A percentile compares a stretch with the other conserved stretches of the same genome.
Conservation (phyloP, 2,888 invertebrate genomes). For the Drosophila histrio region DNA sequence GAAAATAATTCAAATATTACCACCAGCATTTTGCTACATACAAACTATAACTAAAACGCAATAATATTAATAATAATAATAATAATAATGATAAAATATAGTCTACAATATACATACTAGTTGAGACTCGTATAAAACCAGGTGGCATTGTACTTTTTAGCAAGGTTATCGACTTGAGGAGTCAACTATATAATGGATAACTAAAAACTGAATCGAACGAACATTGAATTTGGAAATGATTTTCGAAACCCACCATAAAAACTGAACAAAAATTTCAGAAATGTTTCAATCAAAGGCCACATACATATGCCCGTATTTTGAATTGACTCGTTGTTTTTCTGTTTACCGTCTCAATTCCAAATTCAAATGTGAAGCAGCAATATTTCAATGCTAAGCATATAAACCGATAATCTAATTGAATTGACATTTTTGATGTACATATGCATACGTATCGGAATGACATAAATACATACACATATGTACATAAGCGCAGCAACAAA, state of each 20-base stretch:
- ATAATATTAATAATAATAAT: slow-evolving; percentile 52
- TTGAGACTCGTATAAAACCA: slow-evolving; percentile 27
- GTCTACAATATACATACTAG: slow-evolving; percentile 42
- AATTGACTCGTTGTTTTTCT: slow-evolving; percentile 1
- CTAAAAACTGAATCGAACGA: slow-evolving; percentile 18
- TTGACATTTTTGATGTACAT: slow-evolving; percentile 47
- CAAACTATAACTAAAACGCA: slow-evolving; percentile 61
- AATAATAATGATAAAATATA: slow-evolving; percentile 35
- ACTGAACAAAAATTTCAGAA: slow-evolving; percentile 21
- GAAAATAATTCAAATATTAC: slow-evolving; percentile 67
- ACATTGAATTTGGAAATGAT: slow-evolving; percentile 62
- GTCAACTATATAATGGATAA: slow-evolving; percentile 23
- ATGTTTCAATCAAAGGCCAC: slow-evolving; percentile 11
- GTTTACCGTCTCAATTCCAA: slow-evolving; percentile 27
- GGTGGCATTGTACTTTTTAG: slow-evolving; percentile 34
- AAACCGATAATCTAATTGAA: slow-evolving; percentile 15
- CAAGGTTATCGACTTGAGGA: slow-evolving; percentile 39
- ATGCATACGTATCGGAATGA: slow-evolving; percentile 41
- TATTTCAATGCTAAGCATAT: slow-evolving; percentile 34
- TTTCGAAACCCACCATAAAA: slow-evolving; percentile 67
- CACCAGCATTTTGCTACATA: slow-evolving; percentile 76
- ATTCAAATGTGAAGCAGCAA: slow-evolving; percentile 43
- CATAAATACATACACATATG: slow-evolving; percentile 29
- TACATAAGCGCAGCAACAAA: slow-evolving; percentile 39
- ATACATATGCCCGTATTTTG: slow-evolving; percentile 11